Evolutionary conservation across 1,140 invertebrate genomes (phyloP).

Genomic region (Fopius arisanus): DNA sequence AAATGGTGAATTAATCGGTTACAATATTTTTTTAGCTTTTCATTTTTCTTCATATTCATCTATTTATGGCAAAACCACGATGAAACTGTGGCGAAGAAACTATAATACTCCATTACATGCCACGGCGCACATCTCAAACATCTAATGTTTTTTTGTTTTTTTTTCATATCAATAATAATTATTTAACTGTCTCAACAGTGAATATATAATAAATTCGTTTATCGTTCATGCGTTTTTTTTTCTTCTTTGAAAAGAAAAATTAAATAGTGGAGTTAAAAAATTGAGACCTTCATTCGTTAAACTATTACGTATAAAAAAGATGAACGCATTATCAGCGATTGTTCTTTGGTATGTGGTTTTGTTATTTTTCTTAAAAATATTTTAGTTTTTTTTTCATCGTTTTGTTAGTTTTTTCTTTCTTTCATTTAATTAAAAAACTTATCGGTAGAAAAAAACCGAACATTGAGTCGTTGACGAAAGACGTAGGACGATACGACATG

Average conservation of each 20-base stretch:
- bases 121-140: conserved; percentile 25
- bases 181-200: conserved; percentile 27
- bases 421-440: background rate
- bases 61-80: conserved; percentile 22
- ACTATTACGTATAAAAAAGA: conserved; percentile 31
- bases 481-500: background rate
- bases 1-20: conserved; percentile 16
- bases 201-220: conserved; percentile 30
- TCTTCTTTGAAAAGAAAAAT: background rate
- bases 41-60: background rate
- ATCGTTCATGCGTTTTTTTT: conserved; percentile 6
- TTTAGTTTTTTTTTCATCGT: conserved; percentile 18
- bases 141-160: conserved; percentile 21
- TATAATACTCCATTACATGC: conserved; percentile 21
- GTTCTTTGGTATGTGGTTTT: conserved; percentile 29
- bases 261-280: conserved; percentile 17
- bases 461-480: background rate
- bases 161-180: conserved; percentile 20
- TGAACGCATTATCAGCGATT: conserved; percentile 17
- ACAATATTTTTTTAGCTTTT: conserved; percentile 9
- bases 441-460: conserved; percentile 3
- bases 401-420: background rate
- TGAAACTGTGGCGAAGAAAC: conserved; percentile 9
- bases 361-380: conserved; percentile 29
- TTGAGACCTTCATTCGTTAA: conserved; percentile 15